Evolutionary conservation across 2,888 invertebrate genomes (phyloP).

Genomic region (Ganaspis brasiliensis): DNA sequence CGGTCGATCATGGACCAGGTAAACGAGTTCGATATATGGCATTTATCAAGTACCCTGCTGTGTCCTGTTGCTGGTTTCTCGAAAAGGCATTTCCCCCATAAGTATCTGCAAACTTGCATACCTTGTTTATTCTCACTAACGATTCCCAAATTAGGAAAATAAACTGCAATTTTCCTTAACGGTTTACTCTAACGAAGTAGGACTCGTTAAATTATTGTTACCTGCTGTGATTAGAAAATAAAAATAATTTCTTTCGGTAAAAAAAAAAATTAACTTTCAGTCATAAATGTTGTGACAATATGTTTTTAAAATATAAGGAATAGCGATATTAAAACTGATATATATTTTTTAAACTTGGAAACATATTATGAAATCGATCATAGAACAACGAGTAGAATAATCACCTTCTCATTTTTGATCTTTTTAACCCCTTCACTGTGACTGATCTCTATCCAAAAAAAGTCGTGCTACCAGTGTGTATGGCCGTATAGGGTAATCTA

Average conservation of each 20-base stretch:
- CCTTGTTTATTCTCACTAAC: conserved; percentile 19
- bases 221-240: conserved; percentile 8
- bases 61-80: conserved; percentile 23
- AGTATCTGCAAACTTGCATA: conserved; percentile 22
- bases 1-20: conserved; percentile 27
- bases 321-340: too few relatives aligned
- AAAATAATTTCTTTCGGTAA: too few relatives aligned
- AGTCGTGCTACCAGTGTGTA: too few relatives aligned
- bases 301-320: too few relatives aligned
- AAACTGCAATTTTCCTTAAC: conserved; percentile 19
- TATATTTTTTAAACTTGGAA: too few relatives aligned
- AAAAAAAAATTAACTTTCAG: conserved; percentile 7
- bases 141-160: conserved; percentile 22
- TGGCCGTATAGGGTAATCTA: too few relatives aligned
- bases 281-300: not conserved
- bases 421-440: too few relatives aligned
- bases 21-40: conserved; percentile 38
- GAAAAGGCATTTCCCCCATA: conserved; percentile 39
- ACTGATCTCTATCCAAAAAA: too few relatives aligned
- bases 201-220: conserved; percentile 9
- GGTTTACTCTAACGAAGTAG: conserved; percentile 5
- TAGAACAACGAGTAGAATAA: too few relatives aligned
- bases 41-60: conserved; percentile 33
- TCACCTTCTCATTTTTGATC: too few relatives aligned
- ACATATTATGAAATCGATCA: too few relatives aligned